Percentiles rank a stretch among this genome's conserved stretches.
phyloP scores from a whole-genome alignment of 2,797 vertebrate genomes.

The Emydoidea blandingii region DNA sequence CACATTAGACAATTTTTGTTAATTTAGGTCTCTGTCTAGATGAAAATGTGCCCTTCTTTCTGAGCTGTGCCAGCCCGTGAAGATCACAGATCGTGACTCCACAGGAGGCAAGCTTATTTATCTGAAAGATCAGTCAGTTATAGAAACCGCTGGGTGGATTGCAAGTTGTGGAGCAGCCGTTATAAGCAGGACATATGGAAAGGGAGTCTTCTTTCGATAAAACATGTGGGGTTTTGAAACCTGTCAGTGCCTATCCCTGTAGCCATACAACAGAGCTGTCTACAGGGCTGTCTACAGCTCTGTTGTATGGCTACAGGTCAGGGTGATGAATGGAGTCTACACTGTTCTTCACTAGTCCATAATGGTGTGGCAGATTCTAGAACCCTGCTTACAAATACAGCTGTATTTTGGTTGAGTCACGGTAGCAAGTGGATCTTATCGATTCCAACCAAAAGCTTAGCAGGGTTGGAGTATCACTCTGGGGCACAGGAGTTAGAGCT shows the following conservation, averaged over 20 bases:
- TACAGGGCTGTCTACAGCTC: not conserved
- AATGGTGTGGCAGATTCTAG: not conserved
- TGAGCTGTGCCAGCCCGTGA: not conserved
- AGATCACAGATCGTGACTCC: rapidly evolving
- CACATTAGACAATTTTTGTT: constrained; percentile 2
- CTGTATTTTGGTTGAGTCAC: not conserved
- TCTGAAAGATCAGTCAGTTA: not conserved
- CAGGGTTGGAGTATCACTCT: not conserved
- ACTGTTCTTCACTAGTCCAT: not conserved
- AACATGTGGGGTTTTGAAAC: not conserved
- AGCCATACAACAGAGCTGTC: no score
- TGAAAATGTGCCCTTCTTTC: not conserved
- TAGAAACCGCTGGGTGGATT: not conserved
- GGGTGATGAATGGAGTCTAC: not conserved
- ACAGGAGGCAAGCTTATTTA: not conserved
- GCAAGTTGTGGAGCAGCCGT: not conserved
- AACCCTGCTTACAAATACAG: not conserved
- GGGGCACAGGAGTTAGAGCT: not conserved
- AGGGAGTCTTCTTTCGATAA: not conserved
- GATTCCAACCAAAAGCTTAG: not conserved
- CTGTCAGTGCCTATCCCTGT: not conserved
- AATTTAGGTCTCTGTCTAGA: constrained; percentile 15
- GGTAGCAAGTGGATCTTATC: not conserved
- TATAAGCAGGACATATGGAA: not conserved
- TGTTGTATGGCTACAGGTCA: not conserved